Conservation (phyloP, 2,113 vertebrate genomes). For the Drymodes brunneopygia region DNA sequence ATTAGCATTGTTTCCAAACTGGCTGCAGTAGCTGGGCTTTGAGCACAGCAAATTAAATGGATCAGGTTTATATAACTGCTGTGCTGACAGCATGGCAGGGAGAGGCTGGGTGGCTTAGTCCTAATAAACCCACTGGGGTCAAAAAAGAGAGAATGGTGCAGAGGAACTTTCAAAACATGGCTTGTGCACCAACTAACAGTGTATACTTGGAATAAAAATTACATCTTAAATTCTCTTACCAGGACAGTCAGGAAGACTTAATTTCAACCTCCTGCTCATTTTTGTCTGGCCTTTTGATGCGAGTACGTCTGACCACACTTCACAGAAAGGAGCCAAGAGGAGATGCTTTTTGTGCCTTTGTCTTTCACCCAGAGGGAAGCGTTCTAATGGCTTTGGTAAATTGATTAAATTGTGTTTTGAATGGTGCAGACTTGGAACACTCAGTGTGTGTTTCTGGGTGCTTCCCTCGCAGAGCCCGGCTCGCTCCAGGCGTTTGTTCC, state of each 20-base stretch:
- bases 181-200: background rate
- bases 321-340: background rate
- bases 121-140: background rate
- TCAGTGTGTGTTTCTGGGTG: background rate
- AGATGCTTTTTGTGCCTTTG: background rate
- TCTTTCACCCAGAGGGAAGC: background rate
- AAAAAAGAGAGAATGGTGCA: background rate
- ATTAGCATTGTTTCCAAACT: background rate
- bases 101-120: background rate
- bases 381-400: constrained; percentile 23
- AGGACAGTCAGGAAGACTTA: background rate
- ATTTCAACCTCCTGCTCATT: background rate
- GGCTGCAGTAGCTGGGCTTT: background rate
- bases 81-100: background rate
- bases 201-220: background rate
- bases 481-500: background rate
- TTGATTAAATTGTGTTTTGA: constrained; percentile 50
- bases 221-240: background rate
- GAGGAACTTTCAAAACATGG: background rate
- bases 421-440: background rate
- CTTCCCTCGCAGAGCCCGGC: background rate
- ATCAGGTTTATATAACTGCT: background rate
- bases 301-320: background rate
- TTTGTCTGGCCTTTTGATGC: background rate
- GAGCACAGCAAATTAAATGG: background rate